Base-by-base conservation (phyloP, 2,797 vertebrate species). In the Moxostoma hubbsi region DNA sequence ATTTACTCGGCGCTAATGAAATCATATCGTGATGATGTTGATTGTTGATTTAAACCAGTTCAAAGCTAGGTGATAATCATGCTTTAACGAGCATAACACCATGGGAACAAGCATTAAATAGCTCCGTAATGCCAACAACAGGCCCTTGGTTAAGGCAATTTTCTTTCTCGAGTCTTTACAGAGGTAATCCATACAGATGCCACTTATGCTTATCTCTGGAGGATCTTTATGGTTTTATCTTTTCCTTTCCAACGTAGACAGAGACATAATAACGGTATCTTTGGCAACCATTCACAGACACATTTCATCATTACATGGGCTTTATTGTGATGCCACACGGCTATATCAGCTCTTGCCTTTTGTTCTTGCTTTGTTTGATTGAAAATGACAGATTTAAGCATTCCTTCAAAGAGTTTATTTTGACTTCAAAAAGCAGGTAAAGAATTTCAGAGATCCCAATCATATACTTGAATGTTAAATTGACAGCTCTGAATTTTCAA, bases 41-140 rank as follows among this genome's bases (percentile, higher is more conserved):
- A 69, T 66, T 67, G 64, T 84, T 49, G 79, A 64, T 80, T 82
- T 80, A 63, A 83, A 77, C 83, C 59, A 55, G 75, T 81, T 83
- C 69, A 83, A 85, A 75, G 81, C 49, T 59, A 83, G 62, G 80
- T 62, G 83, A 85, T 85, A 77, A 83, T 80, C 70, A 64, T 75
- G 74, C 53, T 76, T 66, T 82, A 82, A 85, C 85, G 84, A 75
- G 75, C 76, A 66, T 70, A 68, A 53, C 47, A 15, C 61, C 75
- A 50, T 81, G 79, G 74, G 58, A 82, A 82, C 81, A 83, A 77
- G 80, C 76, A 72, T 81, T 78, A 81, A 80, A 81, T 73, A 76
- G 73, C 69, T 73, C 76, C n/a, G 63, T 80, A 82, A 83, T 76
- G 75, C 82, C 67, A 82, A 78, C 80, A 77, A 50, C 80, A 78